Base-by-base conservation (phyloP, 2,113 vertebrate genomes). In the Petroica traversi region DNA sequence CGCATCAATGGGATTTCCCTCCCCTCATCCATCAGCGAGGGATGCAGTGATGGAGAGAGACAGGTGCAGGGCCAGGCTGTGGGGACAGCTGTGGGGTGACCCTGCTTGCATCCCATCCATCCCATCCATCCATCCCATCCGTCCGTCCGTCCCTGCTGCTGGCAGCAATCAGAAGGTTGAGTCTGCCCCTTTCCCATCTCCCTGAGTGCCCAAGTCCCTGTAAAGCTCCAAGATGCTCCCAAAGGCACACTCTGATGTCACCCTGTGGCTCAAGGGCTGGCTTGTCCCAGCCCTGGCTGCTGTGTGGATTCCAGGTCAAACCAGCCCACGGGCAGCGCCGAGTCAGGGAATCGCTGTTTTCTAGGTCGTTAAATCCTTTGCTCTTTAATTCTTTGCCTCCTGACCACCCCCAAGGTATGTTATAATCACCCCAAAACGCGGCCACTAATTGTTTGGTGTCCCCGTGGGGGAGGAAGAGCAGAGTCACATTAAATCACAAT, bases 361-460 rank as follows among this genome's bases (percentile, higher is more conserved):
- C 81, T 34, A 51, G 54, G 52, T 84, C 2, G 0, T 43, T 67
- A 78, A 74, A 40, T 51, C 92, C 74, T 73, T 61, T 36, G 20
- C 78, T 91, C 64, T 92, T 89, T 81, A 80, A 48, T 76, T 64
- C 85, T 81, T 89, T 59, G 88, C 75, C 85, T 85, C 34, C 31
- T 38, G 66, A 61, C 72, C 79, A 48, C 77, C 88, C 67, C 73
- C 83, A 40, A 89, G 89, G 48, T 78, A 79, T 11, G 73, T 93
- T 94, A 92, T 92, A 93, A 95, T 92, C 85, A 94, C 85, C 88
- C 88, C 72, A 64, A 95, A 95, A 93, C 29, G 45, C 89, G 62
- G 58, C 69, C 9, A 7, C 89, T 93, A 81, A 93, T 86, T 68
- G 68, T 82, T 79, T 3, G 9, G 8, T 75, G 45, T 95, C 86